A percentile compares a stretch with the other conserved stretches of the same genome.
Evolutionary conservation across 2,888 invertebrate species (phyloP).

Genomic region (Drosophila quinaria): DNA sequence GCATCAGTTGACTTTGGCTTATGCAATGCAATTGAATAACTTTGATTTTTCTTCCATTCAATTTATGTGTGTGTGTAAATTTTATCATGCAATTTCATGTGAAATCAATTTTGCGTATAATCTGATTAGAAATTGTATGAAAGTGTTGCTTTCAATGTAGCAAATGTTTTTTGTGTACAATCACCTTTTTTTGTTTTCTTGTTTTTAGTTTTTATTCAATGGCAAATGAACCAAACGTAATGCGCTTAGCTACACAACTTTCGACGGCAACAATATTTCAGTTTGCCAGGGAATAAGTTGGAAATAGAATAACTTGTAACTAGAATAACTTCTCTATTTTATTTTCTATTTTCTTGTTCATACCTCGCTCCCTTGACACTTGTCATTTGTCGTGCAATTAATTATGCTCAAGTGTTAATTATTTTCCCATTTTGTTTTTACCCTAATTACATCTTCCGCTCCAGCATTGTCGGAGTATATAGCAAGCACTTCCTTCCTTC

Average conservation of each 20-base stretch:
- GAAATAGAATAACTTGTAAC: conserved; percentile 11
- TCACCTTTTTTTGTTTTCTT: not conserved
- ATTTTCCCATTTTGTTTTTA: conserved; percentile 76
- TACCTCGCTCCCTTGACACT: conserved; percentile 44
- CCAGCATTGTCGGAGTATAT: conserved; percentile 27
- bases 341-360: conserved; percentile 3
- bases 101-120: conserved; percentile 54
- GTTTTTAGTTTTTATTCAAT: conserved; percentile 24
- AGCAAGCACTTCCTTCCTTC: conserved; percentile 32
- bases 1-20: conserved; percentile 12
- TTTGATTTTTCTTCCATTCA: conserved; percentile 30
- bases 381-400: conserved; percentile 77
- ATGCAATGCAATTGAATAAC: conserved; percentile 35
- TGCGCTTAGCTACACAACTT: conserved; percentile 31
- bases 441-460: conserved; percentile 77
- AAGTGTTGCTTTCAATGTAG: conserved; percentile 31
- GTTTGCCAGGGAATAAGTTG: not conserved
- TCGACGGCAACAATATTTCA: conserved; percentile 17
- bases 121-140: conserved; percentile 60
- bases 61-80: conserved; percentile 25
- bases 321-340: no score
- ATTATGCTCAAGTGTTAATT: conserved; percentile 80
- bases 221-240: conserved; percentile 29
- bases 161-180: conserved; percentile 8
- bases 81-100: conserved; percentile 44